These are phyloP conservation scores for Oenanthe melanoleuca DNA, from an alignment of 2,113 vertebrate species.

Conservation along the genomic window DNA sequence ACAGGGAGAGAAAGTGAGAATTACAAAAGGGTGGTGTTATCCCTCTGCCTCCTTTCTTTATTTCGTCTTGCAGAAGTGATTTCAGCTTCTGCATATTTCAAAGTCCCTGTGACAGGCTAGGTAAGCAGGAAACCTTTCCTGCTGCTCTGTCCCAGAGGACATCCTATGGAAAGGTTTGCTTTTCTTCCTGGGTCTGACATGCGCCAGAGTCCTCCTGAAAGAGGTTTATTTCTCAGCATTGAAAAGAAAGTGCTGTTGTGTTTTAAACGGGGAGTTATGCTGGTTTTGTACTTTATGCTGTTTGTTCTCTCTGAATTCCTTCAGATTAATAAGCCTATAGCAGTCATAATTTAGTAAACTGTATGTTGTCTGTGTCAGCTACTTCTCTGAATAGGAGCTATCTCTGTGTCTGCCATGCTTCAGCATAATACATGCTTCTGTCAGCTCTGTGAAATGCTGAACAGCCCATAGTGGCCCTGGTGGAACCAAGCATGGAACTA, in stretches of 20 bases:
- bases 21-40: background rate
- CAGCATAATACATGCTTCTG: background rate
- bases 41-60: background rate
- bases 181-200: background rate
- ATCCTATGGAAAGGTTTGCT: background rate
- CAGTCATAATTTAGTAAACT: background rate
- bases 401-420: background rate
- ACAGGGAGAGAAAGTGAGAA: background rate
- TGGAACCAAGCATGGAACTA: background rate
- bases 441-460: background rate
- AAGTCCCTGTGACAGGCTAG: background rate
- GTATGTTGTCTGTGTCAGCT: background rate
- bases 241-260: background rate
- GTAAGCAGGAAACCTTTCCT: background rate
- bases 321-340: background rate
- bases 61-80: background rate
- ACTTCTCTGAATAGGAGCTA: background rate
- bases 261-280: background rate
- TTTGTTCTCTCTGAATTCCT: background rate
- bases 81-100: background rate
- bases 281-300: background rate
- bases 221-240: background rate
- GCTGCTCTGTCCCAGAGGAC: background rate
- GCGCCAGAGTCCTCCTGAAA: background rate
- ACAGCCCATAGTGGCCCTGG: background rate